These are phyloP conservation scores for Myotis planiceps DNA, from an alignment of 2,797 vertebrate species.

Conservation along the genomic window DNA sequence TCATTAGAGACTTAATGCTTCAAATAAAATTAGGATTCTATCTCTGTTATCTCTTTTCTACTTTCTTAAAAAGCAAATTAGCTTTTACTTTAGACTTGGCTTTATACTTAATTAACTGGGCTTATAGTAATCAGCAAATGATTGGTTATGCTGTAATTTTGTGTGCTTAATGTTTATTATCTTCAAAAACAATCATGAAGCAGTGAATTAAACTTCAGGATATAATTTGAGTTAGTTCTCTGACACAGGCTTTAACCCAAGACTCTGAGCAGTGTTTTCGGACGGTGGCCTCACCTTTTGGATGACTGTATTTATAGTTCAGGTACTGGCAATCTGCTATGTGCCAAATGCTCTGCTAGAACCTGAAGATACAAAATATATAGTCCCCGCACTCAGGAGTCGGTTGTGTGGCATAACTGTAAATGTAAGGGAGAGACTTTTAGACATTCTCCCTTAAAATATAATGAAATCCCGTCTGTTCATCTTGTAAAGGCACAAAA, in stretches of 20 bases:
- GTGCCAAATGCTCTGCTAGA: background rate
- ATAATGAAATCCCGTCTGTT: slow-evolving; percentile 11
- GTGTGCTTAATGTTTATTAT: slow-evolving; percentile 30
- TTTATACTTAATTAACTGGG: background rate
- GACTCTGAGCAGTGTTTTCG: background rate
- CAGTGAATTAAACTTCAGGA: background rate
- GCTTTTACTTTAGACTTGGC: slow-evolving; percentile 22
- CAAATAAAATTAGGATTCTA: slow-evolving; percentile 37
- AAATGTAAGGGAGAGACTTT: background rate
- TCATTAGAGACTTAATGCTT: slow-evolving; percentile 12
- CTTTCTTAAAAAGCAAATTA: slow-evolving; percentile 56
- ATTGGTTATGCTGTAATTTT: slow-evolving; percentile 16
- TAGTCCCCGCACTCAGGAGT: background rate
- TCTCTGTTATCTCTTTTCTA: slow-evolving; percentile 26
- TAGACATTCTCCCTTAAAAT: slow-evolving; percentile 34
- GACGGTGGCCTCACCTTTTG: background rate
- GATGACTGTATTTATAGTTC: background rate
- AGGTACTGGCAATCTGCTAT: background rate
- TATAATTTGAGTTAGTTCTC: background rate
- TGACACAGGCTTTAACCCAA: background rate
- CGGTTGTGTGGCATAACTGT: background rate
- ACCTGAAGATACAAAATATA: background rate
- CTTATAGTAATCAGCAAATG: slow-evolving; percentile 42
- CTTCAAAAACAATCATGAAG: background rate
- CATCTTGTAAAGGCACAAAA: background rate